These are phyloP conservation scores for Rhinogobio ventralis DNA, from an alignment of 2,797 vertebrate species.

Conservation along the genomic window DNA sequence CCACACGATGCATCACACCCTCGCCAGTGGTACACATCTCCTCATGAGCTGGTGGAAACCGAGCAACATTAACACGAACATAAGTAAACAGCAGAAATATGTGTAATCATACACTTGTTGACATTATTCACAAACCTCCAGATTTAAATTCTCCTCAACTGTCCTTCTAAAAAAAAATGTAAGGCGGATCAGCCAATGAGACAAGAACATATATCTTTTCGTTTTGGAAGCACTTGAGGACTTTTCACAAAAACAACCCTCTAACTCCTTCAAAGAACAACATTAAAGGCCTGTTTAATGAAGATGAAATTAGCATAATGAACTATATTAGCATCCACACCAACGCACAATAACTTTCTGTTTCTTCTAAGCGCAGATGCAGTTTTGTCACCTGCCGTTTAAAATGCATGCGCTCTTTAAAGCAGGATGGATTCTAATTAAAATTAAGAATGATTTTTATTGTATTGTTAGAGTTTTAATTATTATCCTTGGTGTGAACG, in stretches of 20 bases:
- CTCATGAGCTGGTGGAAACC: slow-evolving; percentile 84
- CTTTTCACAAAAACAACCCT: background rate
- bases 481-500: background rate
- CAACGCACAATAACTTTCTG: too few relatives aligned
- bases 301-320: too few relatives aligned
- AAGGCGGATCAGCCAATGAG: background rate
- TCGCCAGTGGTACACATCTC: slow-evolving; percentile 94
- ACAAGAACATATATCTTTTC: background rate
- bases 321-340: too few relatives aligned
- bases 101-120: background rate
- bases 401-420: too few relatives aligned
- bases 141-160: background rate
- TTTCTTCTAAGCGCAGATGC: too few relatives aligned
- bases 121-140: background rate
- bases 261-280: background rate
- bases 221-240: background rate
- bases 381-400: too few relatives aligned
- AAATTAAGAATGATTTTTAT: too few relatives aligned
- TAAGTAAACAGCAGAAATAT: background rate
- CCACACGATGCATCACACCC: slow-evolving; percentile 93
- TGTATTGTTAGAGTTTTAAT: background rate
- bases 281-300: too few relatives aligned
- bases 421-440: too few relatives aligned
- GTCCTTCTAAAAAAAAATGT: background rate
- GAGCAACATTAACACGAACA: background rate